Base-by-base conservation (phyloP, 2,888 invertebrate genomes). In the Cyclophora punctaria region DNA sequence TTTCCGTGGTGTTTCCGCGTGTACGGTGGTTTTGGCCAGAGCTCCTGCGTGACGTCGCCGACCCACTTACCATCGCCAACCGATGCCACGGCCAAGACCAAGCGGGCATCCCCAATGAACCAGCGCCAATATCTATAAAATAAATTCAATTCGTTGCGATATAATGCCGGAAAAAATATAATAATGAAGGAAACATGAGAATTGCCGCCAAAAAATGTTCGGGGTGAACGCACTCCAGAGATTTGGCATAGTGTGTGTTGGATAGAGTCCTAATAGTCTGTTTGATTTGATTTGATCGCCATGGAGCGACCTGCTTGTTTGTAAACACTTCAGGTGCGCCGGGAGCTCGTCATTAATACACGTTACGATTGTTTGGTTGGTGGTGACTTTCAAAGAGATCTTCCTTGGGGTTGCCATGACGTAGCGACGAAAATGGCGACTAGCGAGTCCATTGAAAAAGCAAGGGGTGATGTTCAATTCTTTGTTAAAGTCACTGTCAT, bases 41-140 rank as follows among this genome's bases (percentile, higher is more conserved):
- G 77, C 77, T 79, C 78, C 83, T 77, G 80, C 66, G 74, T 85
- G 86, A 86, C 86, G 87, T 78, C 63, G 74, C 57, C 80, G 86
- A 81, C 87, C 87, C 83, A 88, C 86, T 83, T 87, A 83, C 83
- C 75, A 69, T 72, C 76, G 88, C 88, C 88, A 87, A 87, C 69
- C 80, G 78, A 78, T 83, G 77, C 85, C 87, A 87, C 78, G 88
- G 88, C 87, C 87, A 87, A 87, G 86, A 81, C 81, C 85, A 83
- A 74, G 63, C 75, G 82, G 87, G 86, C 77, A 83, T 85, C 86
- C 87, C 86, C 81, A 73, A 79, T 86, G 87, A 86, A 83, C 82
- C 82, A 75, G 78, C 73, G 87, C 87, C 88, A 88, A 88, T 87
- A 86, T 87, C 88, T 87, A 88, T 88, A 86, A 88, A 88, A 88